These are phyloP conservation scores for Drosophila quadrilineata DNA, from an alignment of 1,140 invertebrate genomes.

Conservation along the genomic window DNA sequence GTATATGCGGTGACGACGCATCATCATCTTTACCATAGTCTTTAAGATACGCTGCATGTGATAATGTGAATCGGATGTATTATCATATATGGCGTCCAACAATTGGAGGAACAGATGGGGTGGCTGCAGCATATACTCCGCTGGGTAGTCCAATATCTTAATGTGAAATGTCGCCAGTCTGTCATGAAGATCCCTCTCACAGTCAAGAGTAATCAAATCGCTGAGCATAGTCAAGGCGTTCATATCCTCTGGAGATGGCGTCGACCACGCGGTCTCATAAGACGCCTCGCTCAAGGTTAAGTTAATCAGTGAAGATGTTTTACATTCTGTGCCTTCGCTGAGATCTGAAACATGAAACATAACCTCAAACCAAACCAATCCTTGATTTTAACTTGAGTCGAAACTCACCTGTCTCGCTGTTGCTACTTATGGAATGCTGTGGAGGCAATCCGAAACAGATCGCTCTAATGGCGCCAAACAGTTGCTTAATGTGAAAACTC, in stretches of 20 bases:
- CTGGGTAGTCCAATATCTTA: conserved; percentile 66
- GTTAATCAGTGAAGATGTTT: no score
- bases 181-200: conserved; percentile 34
- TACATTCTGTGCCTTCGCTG: no score
- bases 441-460: no score
- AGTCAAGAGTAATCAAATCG: conserved; percentile 21
- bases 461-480: no score
- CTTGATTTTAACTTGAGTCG: no score
- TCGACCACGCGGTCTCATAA: conserved; percentile 57
- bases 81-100: no score
- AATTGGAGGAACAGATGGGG: conserved; percentile 58
- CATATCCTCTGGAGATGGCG: conserved; percentile 42
- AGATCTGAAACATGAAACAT: no score
- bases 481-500: no score
- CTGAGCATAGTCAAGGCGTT: conserved; percentile 43
- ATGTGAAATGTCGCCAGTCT: conserved; percentile 46
- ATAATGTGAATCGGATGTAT: conserved; percentile 39
- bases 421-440: not conserved
- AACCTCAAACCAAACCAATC: no score
- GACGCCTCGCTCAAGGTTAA: conserved; percentile 23
- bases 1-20: no score
- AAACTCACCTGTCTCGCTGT: not conserved
- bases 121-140: conserved; percentile 64
- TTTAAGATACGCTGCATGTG: conserved; percentile 16
- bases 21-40: conserved; percentile 22